Conservation (phyloP, 1,140 invertebrate species). For the Gryon sp. region DNA sequence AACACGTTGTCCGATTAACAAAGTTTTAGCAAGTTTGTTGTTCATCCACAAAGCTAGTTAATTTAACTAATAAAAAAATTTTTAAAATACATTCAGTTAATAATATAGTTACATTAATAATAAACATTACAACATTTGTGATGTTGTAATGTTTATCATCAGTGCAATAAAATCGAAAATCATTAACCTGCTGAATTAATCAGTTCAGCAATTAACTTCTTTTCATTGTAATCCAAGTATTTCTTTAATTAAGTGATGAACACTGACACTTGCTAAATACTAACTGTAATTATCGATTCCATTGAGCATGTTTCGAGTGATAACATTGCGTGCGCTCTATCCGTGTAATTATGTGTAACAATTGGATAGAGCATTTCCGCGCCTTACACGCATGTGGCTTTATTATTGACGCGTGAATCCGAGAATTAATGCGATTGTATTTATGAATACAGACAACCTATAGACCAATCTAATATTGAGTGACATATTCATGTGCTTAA, state of each 20-base stretch:
- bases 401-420: conserved; percentile 25
- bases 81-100: too few relatives aligned
- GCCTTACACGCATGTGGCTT: conserved; percentile 12
- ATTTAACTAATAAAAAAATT: too few relatives aligned
- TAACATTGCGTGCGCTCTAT: conserved; percentile 3
- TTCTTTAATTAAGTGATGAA: conserved; percentile 11
- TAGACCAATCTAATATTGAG: conserved; percentile 1
- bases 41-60: too few relatives aligned
- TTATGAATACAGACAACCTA: neutral
- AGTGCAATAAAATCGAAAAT: too few relatives aligned
- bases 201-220: too few relatives aligned
- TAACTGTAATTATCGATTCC: conserved; percentile 20
- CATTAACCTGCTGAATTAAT: too few relatives aligned
- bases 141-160: too few relatives aligned
- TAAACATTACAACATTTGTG: too few relatives aligned
- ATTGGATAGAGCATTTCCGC: conserved; percentile 1
- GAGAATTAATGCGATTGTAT: conserved; percentile 21
- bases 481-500: conserved; percentile 9
- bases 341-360: conserved; percentile 38
- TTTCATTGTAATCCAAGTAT: too few relatives aligned
- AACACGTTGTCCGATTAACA: too few relatives aligned
- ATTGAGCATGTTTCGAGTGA: conserved; percentile 8
- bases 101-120: too few relatives aligned
- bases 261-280: neutral
- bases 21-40: too few relatives aligned